These are phyloP conservation scores for Sorex maritimensis DNA, from an alignment of 2,797 vertebrate genomes.

Conservation along the genomic window DNA sequence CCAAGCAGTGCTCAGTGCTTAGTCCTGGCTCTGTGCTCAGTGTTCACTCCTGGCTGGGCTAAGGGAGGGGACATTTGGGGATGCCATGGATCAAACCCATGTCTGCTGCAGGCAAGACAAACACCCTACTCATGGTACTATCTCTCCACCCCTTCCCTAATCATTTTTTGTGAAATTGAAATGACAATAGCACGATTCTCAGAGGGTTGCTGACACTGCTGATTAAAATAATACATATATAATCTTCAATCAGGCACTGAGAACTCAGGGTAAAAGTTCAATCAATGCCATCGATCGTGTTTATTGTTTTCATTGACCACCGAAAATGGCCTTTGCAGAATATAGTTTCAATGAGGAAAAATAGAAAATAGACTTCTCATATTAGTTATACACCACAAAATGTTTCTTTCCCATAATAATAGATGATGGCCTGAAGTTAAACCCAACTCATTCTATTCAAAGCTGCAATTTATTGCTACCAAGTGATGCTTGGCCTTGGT, in stretches of 20 bases:
- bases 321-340: conserved; percentile 27
- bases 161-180: background rate
- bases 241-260: background rate
- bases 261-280: conserved; percentile 7
- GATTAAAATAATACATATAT: background rate
- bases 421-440: background rate
- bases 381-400: background rate
- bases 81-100: too few relatives aligned
- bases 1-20: too few relatives aligned
- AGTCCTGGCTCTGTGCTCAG: too few relatives aligned
- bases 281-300: background rate
- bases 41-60: too few relatives aligned
- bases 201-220: background rate
- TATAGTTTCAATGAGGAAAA: conserved; percentile 10
- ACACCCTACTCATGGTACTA: too few relatives aligned
- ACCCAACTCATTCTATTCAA: conserved; percentile 13
- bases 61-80: too few relatives aligned
- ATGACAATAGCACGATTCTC: conserved; percentile 8
- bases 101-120: too few relatives aligned
- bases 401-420: conserved; percentile 26
- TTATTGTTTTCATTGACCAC: conserved; percentile 17
- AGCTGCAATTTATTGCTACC: background rate
- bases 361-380: conserved; percentile 7
- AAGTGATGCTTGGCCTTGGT: too few relatives aligned
- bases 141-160: too few relatives aligned